These are phyloP conservation scores for Octodonta nipae DNA, from an alignment of 2,888 invertebrate genomes.

Conservation along the genomic window DNA sequence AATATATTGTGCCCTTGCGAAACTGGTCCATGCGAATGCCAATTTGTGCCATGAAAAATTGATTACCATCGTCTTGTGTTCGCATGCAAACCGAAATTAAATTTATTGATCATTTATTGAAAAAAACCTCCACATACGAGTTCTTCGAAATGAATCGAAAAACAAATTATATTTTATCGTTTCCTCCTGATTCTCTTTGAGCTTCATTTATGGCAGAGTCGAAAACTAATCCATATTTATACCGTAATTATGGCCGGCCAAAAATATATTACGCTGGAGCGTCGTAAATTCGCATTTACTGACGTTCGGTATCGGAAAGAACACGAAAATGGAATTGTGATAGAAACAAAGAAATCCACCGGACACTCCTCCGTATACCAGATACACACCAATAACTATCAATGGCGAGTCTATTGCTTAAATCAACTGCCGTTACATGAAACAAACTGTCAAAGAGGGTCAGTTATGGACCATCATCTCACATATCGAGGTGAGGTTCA, in stretches of 20 bases:
- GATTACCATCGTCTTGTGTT: too few species aligned
- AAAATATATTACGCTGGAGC: constrained; percentile 21
- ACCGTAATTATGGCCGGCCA: constrained; percentile 23
- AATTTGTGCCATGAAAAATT: too few species aligned
- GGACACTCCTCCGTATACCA: constrained; percentile 9
- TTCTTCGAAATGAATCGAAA: too few species aligned
- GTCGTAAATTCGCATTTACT: constrained; percentile 25
- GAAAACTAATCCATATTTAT: constrained; percentile 20
- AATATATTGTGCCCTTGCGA: too few species aligned
- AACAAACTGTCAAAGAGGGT: constrained; percentile 33
- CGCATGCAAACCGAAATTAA: too few species aligned
- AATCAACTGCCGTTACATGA: constrained; percentile 33
- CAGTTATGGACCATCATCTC: constrained; percentile 35
- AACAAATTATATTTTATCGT: too few species aligned
- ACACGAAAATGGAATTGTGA: too few species aligned
- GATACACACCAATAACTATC: constrained; percentile 27
- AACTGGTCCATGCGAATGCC: too few species aligned
- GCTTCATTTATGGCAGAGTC: too few species aligned
- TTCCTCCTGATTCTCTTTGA: too few species aligned
- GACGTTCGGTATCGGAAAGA: constrained; percentile 19
- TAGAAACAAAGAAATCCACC: constrained; percentile 25
- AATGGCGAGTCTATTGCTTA: constrained; percentile 31
- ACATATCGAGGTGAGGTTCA: constrained; percentile 34
- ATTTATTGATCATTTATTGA: too few species aligned
- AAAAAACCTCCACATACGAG: too few species aligned